Percentiles rank a stretch among this genome's conserved stretches.
phyloP scores from a whole-genome alignment of 2,888 invertebrate genomes.

The Leistus spinibarbis region DNA sequence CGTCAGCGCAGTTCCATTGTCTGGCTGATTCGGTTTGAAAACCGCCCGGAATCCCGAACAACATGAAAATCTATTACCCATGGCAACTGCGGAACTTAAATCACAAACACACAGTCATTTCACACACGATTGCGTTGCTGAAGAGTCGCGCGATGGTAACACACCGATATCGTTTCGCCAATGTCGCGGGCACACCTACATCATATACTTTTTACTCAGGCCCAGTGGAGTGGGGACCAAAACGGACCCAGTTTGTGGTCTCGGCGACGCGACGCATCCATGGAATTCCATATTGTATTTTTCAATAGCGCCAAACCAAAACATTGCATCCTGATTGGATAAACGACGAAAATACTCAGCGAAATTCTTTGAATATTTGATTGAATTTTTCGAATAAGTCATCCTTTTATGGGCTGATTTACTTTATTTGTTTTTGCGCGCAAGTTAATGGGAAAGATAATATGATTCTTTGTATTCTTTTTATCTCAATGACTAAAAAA shows the following conservation, averaged over 20 bases:
- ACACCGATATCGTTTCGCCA: background rate
- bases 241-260: background rate
- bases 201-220: constrained; percentile 23
- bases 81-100: background rate
- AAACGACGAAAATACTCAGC: background rate
- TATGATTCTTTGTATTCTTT: no score
- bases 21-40: constrained; percentile 50
- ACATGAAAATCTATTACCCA: constrained; percentile 41
- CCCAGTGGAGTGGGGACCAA: constrained; percentile 13
- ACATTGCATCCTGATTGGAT: background rate
- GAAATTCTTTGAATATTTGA: background rate
- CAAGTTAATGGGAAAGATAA: no score
- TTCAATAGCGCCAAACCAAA: background rate
- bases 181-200: constrained; percentile 27
- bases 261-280: background rate
- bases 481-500: no score
- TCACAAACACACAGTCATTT: background rate
- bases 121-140: background rate
- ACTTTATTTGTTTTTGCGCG: background rate
- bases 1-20: constrained; percentile 48
- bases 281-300: background rate
- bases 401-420: background rate
- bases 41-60: constrained; percentile 54
- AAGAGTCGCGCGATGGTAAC: background rate
- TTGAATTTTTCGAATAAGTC: background rate